Conservation (phyloP, 1,140 invertebrate genomes). For the Homalodisca vitripennis region DNA sequence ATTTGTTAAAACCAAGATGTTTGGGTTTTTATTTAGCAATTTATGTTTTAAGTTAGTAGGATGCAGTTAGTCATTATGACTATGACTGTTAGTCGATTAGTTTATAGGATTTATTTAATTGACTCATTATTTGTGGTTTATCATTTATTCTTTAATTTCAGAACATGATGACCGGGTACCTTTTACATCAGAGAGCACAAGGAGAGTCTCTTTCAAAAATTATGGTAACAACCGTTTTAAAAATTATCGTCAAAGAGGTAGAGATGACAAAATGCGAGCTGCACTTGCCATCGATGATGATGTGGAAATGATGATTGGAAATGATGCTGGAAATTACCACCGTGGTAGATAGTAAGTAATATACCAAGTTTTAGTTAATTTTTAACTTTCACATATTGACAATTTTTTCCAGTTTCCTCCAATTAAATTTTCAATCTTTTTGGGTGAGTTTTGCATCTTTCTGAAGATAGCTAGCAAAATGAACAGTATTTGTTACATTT, state of each 20-base stretch:
- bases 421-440: background rate
- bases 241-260: background rate
- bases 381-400: background rate
- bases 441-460: background rate
- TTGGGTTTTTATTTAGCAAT: no score
- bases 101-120: no score
- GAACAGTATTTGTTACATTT: background rate
- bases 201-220: slow-evolving; percentile 15
- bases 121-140: no score
- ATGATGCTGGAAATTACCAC: background rate
- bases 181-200: background rate
- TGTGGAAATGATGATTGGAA: slow-evolving; percentile 11
- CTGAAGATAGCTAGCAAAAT: background rate
- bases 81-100: no score
- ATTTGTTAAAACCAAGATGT: no score
- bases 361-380: background rate
- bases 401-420: background rate
- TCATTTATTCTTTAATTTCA: no score
- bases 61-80: no score
- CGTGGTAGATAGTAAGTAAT: slow-evolving; percentile 2
- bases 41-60: no score
- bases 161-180: slow-evolving; percentile 16
- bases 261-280: background rate
- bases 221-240: background rate
- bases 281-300: slow-evolving; percentile 3